Conservation (phyloP, 2,888 invertebrate species). For the Mamestra brassicae region DNA sequence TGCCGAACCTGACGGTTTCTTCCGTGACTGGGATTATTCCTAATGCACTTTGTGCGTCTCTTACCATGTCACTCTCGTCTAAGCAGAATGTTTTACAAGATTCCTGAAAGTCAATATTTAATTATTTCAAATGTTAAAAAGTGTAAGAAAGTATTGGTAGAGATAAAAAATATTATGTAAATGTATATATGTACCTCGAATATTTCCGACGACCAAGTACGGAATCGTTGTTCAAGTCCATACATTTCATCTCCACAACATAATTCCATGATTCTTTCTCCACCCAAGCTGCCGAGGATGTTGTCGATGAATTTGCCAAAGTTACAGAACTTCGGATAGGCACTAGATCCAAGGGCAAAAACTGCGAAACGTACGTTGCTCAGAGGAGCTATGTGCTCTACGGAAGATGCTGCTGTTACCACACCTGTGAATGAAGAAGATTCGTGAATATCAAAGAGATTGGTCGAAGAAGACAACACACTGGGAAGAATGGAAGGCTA, state of each 20-base stretch:
- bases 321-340: constrained; percentile 98
- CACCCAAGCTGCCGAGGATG: constrained; percentile 96
- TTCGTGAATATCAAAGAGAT: not conserved
- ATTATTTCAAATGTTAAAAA: not conserved
- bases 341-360: constrained; percentile 98
- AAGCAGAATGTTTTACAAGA: constrained; percentile 98
- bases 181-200: constrained; percentile 92
- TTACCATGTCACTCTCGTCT: constrained; percentile 96
- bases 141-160: not conserved
- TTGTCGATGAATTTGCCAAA: constrained; percentile 98
- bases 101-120: constrained; percentile 86
- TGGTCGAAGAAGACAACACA: not conserved
- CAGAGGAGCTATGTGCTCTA: constrained; percentile 96
- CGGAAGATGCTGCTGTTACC: constrained; percentile 93
- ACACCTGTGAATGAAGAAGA: constrained; percentile 89
- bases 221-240: constrained; percentile 98
- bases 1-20: constrained; percentile 94
- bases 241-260: constrained; percentile 98
- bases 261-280: constrained; percentile 95
- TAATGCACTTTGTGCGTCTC: constrained; percentile 95
- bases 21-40: constrained; percentile 94
- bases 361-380: constrained; percentile 98
- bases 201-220: constrained; percentile 96
- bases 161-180: not conserved
- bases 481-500: not conserved